Evolutionary conservation across 1,140 invertebrate species (phyloP).

Genomic region (Yoshiicerus persimilis): DNA sequence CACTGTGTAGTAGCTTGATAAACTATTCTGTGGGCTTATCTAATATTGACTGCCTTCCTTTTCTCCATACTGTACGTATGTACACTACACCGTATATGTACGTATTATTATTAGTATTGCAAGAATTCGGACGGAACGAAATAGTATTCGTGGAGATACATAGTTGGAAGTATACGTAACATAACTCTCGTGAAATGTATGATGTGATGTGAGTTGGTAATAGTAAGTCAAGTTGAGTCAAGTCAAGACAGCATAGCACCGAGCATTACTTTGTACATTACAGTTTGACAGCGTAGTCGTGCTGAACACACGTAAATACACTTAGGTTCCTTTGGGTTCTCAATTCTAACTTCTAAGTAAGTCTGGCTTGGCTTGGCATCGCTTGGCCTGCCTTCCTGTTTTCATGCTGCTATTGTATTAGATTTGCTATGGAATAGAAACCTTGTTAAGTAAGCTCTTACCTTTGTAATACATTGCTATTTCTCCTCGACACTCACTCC

Average conservation of each 20-base stretch:
- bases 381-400: constrained; percentile 8
- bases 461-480: no score
- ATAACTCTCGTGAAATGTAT: neutral
- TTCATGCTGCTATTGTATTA: constrained; percentile 4
- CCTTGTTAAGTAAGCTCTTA: neutral
- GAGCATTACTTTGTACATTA: neutral
- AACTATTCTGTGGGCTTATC: no score
- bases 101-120: neutral
- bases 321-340: neutral
- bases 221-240: neutral
- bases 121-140: neutral
- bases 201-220: neutral
- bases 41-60: neutral
- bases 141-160: neutral
- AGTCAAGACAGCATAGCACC: neutral
- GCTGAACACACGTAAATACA: neutral
- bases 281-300: neutral
- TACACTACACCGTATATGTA: neutral
- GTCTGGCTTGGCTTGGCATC: no score
- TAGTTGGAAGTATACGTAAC: neutral
- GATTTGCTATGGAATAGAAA: neutral
- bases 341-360: neutral
- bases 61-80: neutral
- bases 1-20: neutral
- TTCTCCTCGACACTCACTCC: no score